phyloP scores from a whole-genome alignment of 2,797 vertebrate genomes.

The Okamejei kenojei region DNA sequence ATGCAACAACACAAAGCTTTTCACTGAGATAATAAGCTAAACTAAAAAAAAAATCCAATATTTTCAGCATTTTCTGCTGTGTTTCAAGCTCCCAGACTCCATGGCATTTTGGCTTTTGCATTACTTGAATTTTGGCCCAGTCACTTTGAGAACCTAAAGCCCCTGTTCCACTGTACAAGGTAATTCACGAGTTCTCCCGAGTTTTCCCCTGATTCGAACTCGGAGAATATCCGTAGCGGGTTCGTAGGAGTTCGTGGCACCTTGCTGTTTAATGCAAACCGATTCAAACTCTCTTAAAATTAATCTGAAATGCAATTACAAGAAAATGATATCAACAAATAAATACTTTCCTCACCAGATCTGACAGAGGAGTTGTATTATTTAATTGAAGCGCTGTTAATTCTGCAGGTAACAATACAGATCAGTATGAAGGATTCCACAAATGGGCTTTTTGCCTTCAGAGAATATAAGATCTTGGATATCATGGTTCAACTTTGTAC shows the following conservation, averaged over 20 bases:
- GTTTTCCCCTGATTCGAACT: too few species aligned
- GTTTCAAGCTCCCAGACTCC: not conserved
- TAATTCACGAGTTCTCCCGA: too few species aligned
- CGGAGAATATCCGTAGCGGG: too few species aligned
- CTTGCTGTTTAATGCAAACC: not conserved
- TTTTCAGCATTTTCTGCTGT: not conserved
- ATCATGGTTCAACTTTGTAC: too few species aligned
- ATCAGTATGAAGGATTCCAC: not conserved
- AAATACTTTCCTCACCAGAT: not conserved
- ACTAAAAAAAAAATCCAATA: too few species aligned
- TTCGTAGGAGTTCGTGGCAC: not conserved
- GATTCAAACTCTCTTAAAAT: not conserved
- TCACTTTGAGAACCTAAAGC: not conserved
- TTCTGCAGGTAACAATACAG: not conserved
- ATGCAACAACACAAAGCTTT: too few species aligned
- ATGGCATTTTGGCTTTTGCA: not conserved
- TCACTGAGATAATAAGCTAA: too few species aligned
- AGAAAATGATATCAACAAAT: not conserved
- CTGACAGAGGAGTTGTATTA: too few species aligned
- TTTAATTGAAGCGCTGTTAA: not conserved
- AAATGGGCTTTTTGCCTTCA: not conserved
- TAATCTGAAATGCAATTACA: not conserved
- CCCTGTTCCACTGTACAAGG: too few species aligned
- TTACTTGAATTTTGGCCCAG: not conserved
- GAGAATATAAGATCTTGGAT: too few species aligned